These are phyloP conservation scores for Philopotamus ludificatus DNA, from an alignment of 1,140 invertebrate species.

Conservation along the genomic window DNA sequence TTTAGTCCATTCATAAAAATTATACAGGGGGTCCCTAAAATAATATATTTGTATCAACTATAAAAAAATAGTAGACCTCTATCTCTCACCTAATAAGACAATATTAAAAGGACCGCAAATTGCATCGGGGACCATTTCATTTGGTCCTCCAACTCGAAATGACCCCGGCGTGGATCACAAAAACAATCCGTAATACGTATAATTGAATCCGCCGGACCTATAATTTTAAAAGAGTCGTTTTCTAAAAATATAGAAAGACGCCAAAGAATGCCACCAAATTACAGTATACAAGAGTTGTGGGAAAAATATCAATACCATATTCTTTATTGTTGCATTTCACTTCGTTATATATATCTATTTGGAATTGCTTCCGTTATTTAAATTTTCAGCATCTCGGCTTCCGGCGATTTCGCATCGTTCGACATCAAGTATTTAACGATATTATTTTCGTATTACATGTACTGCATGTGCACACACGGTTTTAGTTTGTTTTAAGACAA, in stretches of 20 bases:
- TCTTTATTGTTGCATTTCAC: background rate
- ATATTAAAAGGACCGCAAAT: constrained; percentile 1
- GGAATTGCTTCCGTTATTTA: too few species aligned
- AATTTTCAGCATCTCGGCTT: too few species aligned
- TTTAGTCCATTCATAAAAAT: background rate
- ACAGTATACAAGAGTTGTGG: background rate
- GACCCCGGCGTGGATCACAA: background rate
- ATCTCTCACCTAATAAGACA: too few species aligned
- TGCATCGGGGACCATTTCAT: background rate
- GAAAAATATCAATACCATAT: background rate
- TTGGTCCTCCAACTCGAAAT: background rate
- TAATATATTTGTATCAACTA: too few species aligned
- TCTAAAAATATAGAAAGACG: constrained; percentile 18
- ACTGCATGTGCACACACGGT: too few species aligned
- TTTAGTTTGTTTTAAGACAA: too few species aligned
- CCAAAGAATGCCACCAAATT: constrained; percentile 23
- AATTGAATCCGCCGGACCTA: constrained; percentile 30
- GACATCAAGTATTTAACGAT: too few species aligned
- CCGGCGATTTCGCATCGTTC: too few species aligned
- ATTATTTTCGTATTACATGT: too few species aligned
- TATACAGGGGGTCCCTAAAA: too few species aligned
- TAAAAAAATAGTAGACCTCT: too few species aligned
- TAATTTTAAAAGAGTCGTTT: constrained; percentile 26
- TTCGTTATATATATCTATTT: too few species aligned
- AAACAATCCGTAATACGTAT: constrained; percentile 22